These are phyloP conservation scores for Conus betulinus DNA, from an alignment of 1,140 invertebrate species.

Conservation along the genomic window DNA sequence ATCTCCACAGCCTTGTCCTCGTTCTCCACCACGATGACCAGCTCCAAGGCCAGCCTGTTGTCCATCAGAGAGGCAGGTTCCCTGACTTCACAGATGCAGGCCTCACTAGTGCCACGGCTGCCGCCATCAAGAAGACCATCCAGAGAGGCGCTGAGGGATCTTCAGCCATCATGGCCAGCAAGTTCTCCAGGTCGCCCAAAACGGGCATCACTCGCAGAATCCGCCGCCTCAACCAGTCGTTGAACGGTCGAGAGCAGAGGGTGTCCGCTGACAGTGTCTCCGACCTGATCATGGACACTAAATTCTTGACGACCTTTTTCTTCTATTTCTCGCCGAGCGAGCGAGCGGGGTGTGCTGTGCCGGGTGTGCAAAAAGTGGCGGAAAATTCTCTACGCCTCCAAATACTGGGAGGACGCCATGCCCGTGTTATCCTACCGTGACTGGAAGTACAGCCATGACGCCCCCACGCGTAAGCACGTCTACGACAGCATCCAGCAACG, in stretches of 20 bases:
- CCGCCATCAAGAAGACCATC: slow-evolving; percentile 47
- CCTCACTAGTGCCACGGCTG: slow-evolving; percentile 44
- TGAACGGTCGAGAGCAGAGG: slow-evolving; percentile 55
- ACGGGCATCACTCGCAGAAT: slow-evolving; percentile 64
- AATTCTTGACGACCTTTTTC: slow-evolving; percentile 90
- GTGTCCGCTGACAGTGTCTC: slow-evolving; percentile 76
- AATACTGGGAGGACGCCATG: slow-evolving; percentile 89
- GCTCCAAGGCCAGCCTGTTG: not conserved
- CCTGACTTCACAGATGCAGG: slow-evolving; percentile 18
- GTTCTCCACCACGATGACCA: slow-evolving; percentile 20
- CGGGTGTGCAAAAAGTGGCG: slow-evolving; percentile 88
- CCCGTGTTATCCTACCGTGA: slow-evolving; percentile 87
- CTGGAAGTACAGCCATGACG: slow-evolving; percentile 78
- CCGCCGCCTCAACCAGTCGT: slow-evolving; percentile 61
- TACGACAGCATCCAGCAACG: slow-evolving; percentile 89
- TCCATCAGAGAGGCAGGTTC: not conserved
- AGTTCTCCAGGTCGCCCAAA: slow-evolving; percentile 62
- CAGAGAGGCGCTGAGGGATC: slow-evolving; percentile 50
- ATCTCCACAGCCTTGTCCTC: not conserved
- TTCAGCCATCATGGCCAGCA: slow-evolving; percentile 22
- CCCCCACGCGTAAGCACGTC: slow-evolving; percentile 82
- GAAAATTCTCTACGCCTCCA: slow-evolving; percentile 88
- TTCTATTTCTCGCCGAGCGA: slow-evolving; percentile 89
- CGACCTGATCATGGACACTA: slow-evolving; percentile 88
- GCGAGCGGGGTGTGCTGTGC: slow-evolving; percentile 84